Evolutionary conservation across 2,113 vertebrate species (phyloP).

Genomic region (Copsychus sechellarum): DNA sequence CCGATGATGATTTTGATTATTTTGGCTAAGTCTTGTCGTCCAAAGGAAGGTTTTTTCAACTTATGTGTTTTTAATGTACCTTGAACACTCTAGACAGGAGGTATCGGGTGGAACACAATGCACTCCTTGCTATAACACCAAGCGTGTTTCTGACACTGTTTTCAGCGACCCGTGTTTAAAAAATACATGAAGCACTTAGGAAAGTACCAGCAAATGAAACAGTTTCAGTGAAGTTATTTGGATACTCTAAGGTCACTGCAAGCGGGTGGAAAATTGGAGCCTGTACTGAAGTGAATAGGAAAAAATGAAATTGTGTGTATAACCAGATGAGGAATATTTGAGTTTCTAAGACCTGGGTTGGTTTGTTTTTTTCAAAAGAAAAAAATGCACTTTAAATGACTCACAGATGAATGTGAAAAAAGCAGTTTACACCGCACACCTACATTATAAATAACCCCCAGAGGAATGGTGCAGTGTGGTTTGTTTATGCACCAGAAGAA

Average conservation of each 20-base stretch:
- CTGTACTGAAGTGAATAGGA: constrained; percentile 20
- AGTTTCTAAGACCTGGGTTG: neutral
- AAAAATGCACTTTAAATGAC: neutral
- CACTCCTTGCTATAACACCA: neutral
- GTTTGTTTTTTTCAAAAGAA: neutral
- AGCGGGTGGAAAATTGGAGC: constrained; percentile 37
- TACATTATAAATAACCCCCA: neutral
- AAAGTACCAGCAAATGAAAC: neutral
- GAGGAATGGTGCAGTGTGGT: neutral
- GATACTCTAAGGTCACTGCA: constrained; percentile 18
- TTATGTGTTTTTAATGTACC: neutral
- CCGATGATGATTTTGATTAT: neutral
- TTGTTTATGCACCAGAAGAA: neutral
- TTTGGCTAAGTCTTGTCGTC: neutral
- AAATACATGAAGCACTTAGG: neutral
- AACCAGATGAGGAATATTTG: constrained; percentile 8
- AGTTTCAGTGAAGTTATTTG: neutral
- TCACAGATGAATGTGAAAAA: neutral
- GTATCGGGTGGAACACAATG: neutral
- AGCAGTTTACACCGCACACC: neutral
- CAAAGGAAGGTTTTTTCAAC: neutral
- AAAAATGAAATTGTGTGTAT: constrained; percentile 28
- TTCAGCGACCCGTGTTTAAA: accelerated
- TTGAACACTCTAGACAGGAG: neutral
- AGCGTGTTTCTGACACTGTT: neutral